Percentiles rank a stretch among this genome's conserved stretches.
Conservation (phyloP, 1,140 invertebrate genomes). For the Calephelis nemesis region DNA sequence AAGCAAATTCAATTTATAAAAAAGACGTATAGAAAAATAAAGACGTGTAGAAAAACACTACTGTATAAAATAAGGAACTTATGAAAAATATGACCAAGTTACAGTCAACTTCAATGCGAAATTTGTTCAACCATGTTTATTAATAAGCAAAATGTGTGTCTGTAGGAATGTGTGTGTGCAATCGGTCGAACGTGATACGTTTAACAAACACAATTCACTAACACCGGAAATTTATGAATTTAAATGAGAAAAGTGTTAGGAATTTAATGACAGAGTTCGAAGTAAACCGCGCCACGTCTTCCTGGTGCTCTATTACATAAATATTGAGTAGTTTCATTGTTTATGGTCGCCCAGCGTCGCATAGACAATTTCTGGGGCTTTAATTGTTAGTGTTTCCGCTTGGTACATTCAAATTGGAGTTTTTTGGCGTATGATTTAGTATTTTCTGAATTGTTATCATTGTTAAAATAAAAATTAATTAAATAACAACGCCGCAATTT, state of each 20-base stretch:
- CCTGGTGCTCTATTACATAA: constrained; percentile 67
- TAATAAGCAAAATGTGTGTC: constrained; percentile 48
- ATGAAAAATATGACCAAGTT: constrained; percentile 17
- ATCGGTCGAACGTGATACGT: constrained; percentile 64
- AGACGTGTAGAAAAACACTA: no score
- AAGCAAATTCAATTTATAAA: no score
- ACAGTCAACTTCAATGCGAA: constrained; percentile 13
- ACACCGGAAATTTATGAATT: constrained; percentile 79
- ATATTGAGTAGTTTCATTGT: constrained; percentile 67
- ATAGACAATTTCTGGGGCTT: constrained; percentile 37
- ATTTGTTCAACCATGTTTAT: not conserved
- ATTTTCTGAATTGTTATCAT: not conserved
- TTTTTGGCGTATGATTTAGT: not conserved
- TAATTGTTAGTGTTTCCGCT: constrained; percentile 10
- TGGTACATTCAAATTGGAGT: not conserved
- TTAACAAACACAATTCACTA: constrained; percentile 56
- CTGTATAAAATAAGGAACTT: no score
- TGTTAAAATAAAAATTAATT: not conserved
- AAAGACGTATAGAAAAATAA: no score
- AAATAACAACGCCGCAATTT: no score
- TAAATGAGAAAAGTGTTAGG: constrained; percentile 76
- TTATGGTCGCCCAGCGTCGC: constrained; percentile 40
- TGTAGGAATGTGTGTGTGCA: constrained; percentile 56
- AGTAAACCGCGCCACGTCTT: constrained; percentile 64
- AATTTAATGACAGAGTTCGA: constrained; percentile 74